phyloP scores from a whole-genome alignment of 1,140 invertebrate species.

The Papilio machaon region DNA sequence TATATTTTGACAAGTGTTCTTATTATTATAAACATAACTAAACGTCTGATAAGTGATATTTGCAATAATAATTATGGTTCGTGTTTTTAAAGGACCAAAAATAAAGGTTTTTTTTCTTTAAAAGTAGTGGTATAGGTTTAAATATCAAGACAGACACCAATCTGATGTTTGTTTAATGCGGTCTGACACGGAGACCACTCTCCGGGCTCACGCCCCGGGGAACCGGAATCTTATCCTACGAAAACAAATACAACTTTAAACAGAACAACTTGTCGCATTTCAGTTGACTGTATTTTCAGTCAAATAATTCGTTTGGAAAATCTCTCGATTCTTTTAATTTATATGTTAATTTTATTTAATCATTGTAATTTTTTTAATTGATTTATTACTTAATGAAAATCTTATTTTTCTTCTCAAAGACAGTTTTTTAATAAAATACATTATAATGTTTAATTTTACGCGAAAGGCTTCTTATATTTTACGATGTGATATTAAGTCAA shows the following conservation, averaged over 20 bases:
- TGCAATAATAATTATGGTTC: neutral
- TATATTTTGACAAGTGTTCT: no score
- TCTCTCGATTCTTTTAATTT: neutral
- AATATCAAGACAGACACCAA: neutral
- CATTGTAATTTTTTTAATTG: no score
- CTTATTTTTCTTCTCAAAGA: no score
- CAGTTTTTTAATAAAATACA: no score
- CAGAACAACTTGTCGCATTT: neutral
- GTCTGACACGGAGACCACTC: neutral
- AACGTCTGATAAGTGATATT: neutral
- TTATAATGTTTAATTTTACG: no score
- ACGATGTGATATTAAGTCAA: no score
- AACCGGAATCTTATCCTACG: neutral
- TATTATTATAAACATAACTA: no score
- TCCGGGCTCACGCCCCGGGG: no score
- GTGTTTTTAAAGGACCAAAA: neutral
- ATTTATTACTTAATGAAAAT: no score
- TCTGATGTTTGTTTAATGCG: conserved; percentile 8
- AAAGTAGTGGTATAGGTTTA: neutral
- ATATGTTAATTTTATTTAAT: no score
- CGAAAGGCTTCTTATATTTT: no score
- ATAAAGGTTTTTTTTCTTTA: neutral
- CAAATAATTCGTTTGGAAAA: no score
- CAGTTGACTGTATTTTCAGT: neutral
- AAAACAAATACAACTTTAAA: conserved; percentile 6